These are phyloP conservation scores for Merops nubicus DNA, from an alignment of 2,113 vertebrate genomes.

Conservation along the genomic window DNA sequence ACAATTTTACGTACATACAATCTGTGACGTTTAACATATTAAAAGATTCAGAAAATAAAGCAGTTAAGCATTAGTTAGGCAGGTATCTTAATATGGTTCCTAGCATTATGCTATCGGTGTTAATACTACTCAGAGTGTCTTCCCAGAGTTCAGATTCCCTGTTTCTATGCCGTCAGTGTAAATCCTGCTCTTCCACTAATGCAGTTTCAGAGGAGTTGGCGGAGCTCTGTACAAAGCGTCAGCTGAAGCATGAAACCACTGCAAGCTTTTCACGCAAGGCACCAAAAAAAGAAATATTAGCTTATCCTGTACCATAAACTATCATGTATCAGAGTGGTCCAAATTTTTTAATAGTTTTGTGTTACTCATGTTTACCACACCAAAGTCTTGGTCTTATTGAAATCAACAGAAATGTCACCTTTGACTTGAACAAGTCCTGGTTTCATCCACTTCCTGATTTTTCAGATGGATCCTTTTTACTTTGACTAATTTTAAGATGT, in stretches of 20 bases:
- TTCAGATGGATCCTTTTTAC: neutral
- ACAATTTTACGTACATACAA: neutral
- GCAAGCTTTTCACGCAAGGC: neutral
- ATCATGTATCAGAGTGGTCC: too few relatives aligned
- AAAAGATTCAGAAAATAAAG: neutral
- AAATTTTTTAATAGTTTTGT: neutral
- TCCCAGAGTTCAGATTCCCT: neutral
- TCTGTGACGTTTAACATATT: neutral
- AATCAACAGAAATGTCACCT: neutral
- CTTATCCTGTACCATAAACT: neutral
- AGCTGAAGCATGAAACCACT: neutral
- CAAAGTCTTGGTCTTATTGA: neutral
- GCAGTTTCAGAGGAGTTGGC: neutral
- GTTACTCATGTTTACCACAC: neutral
- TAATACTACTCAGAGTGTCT: neutral
- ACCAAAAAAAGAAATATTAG: neutral
- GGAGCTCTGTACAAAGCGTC: neutral
- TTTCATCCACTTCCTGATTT: neutral
- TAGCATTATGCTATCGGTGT: neutral
- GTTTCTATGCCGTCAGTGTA: neutral
- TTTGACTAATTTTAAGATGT: neutral
- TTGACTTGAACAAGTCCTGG: rapidly evolving
- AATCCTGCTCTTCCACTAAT: neutral
- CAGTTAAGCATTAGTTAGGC: neutral
- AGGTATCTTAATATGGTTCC: neutral